Conservation (phyloP, 53 echinoderm and acorn worm species). For the Patiria pectinifera region DNA sequence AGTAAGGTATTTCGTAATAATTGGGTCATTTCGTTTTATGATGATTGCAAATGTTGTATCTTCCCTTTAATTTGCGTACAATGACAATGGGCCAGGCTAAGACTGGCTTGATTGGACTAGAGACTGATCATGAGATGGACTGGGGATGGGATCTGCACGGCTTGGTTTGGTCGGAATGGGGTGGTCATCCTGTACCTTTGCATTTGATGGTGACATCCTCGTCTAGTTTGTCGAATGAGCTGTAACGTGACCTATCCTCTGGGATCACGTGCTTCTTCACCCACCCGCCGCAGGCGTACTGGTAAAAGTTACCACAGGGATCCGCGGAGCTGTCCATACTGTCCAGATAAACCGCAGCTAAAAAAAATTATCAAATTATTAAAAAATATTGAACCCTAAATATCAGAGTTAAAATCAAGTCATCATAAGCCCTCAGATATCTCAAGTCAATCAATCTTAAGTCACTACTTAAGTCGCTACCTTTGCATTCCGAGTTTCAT, state of each 20-base stretch:
- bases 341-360: slow-evolving; percentile 74
- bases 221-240: slow-evolving; percentile 59
- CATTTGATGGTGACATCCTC: slow-evolving; percentile 20
- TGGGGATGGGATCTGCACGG: neutral
- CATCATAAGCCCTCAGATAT: too few species aligned
- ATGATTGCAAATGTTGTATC: too few species aligned
- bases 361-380: too few species aligned
- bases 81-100: neutral
- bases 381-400: too few species aligned
- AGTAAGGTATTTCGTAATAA: too few species aligned
- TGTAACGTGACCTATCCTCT: slow-evolving; percentile 68
- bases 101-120: neutral
- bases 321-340: slow-evolving; percentile 74
- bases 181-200: slow-evolving; percentile 61
- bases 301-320: slow-evolving; percentile 89
- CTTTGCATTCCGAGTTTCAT: too few species aligned
- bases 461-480: too few species aligned
- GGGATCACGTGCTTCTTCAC: slow-evolving; percentile 75
- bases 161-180: neutral
- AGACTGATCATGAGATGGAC: neutral
- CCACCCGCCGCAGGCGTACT: slow-evolving; percentile 95
- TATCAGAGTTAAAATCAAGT: too few species aligned
- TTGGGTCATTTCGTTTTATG: too few species aligned
- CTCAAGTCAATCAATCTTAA: too few species aligned
- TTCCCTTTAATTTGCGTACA: neutral